Evolutionary conservation across 2,797 vertebrate species (phyloP), one percentile per base, ranked within the genome.

Genomic region (Echeneis naucrates): DNA sequence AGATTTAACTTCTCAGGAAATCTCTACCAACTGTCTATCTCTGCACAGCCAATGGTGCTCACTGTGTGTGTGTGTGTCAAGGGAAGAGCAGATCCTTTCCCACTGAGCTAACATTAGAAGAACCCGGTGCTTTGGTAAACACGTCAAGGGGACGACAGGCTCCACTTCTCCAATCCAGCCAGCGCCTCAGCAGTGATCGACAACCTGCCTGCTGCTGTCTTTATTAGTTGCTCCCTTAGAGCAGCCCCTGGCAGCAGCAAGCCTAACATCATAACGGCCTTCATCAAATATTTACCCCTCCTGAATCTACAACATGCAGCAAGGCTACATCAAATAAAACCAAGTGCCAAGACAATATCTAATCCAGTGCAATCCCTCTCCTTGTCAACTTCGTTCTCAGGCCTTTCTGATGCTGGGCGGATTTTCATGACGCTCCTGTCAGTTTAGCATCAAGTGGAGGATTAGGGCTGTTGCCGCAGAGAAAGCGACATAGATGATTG

Each of bases 271-370:
- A 64, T 76, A 72, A 83, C 58, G 57, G 85, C 83, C 88, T 82
- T 93, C 88, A 91, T 93, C 89, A 90, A 92, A 92, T 90, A 92
- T 93, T 93, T 92, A 92, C 90, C 86, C 73, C 70, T 61, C 72
- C 72, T 84, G 76, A 80, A 84, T 88, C 85, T 69, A 75, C 79
- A 73, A 80, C 77, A 24, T 26, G 66, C 78, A 69, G 75, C 74
- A 24, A 81, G 82, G 85, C 81, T 84, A 80, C 80, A 73, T 88
- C 85, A 87, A 89, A 89, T 78, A 84, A 77, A 81, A 76, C 71
- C 70, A 62, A 88, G 84, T 84, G 82, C 80, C 86, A 82, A 75
- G 63, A 78, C 66, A 42, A 78, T 71, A 69, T 91, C 85, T 88
- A 88, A 91, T 91, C 92, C 88, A 80, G 83, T 76, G 71, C 78